These are phyloP conservation scores for Chaetodon auriga DNA, from an alignment of 2,113 vertebrate genomes.

Conservation along the genomic window DNA sequence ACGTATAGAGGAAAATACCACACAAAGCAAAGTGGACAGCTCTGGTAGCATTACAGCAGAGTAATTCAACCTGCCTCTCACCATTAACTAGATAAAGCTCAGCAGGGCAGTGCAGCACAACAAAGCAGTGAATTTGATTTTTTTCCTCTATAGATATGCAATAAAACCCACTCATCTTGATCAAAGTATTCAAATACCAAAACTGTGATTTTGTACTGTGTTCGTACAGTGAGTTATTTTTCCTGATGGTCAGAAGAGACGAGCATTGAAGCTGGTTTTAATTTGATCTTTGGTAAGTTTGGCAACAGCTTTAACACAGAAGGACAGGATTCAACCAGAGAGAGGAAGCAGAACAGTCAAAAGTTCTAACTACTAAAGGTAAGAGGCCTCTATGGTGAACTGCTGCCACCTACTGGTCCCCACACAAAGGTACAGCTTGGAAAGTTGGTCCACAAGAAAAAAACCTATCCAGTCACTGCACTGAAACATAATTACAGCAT, in stretches of 20 bases:
- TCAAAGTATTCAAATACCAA: not conserved
- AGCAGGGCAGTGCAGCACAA: not conserved
- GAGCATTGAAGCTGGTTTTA: not conserved
- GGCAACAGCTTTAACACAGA: not conserved
- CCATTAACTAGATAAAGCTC: not conserved
- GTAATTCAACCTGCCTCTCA: too few relatives aligned
- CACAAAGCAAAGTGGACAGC: not conserved
- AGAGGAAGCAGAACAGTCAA: not conserved
- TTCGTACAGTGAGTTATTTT: not conserved
- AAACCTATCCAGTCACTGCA: not conserved
- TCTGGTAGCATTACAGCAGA: not conserved
- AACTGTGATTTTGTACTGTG: not conserved
- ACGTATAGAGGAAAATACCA: not conserved
- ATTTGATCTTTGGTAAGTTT: not conserved
- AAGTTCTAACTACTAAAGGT: not conserved
- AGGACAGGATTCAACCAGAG: not conserved
- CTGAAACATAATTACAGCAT: not conserved
- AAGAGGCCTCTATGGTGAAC: constrained; percentile 3
- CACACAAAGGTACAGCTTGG: not conserved
- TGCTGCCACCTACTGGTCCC: constrained; percentile 70
- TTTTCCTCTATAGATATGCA: not conserved
- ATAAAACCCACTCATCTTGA: not conserved
- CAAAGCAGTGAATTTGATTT: accelerated
- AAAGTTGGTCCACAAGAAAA: too few relatives aligned
- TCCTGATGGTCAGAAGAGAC: not conserved